Conservation (phyloP, 2,113 vertebrate species). For the Oenanthe oenanthe region DNA sequence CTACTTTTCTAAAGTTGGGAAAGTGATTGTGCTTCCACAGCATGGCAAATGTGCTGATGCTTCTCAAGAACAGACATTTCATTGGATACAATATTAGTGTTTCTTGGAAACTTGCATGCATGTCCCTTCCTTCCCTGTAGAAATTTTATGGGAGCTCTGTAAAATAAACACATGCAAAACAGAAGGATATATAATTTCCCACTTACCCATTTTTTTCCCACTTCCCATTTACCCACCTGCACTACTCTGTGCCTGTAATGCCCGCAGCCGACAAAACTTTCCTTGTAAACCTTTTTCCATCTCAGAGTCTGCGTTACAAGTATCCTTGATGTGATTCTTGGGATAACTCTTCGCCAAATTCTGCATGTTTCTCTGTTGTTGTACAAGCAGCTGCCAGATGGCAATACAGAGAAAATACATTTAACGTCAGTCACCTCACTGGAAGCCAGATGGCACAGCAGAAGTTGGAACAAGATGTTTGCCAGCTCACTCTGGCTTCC, state of each 20-base stretch:
- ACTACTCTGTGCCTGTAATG: background rate
- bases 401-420: background rate
- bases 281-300: background rate
- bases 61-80: background rate
- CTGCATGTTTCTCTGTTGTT: conserved; percentile 1
- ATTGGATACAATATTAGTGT: background rate
- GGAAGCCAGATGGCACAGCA: conserved; percentile 54
- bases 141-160: background rate
- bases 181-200: background rate
- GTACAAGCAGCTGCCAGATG: conserved; percentile 64
- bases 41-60: background rate
- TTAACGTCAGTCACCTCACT: conserved; percentile 31
- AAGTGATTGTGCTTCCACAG: background rate
- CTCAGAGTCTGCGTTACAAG: background rate
- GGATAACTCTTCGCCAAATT: conserved; percentile 34
- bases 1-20: background rate
- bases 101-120: background rate
- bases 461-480: conserved; percentile 6
- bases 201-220: too few relatives aligned
- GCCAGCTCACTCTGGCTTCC: conserved; percentile 7
- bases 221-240: background rate
- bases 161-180: background rate
- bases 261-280: background rate
- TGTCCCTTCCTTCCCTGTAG: too few relatives aligned
- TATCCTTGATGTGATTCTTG: conserved; percentile 19